phyloP scores from a whole-genome alignment of 2,113 vertebrate species.

The Thalassarche chlororhynchos region DNA sequence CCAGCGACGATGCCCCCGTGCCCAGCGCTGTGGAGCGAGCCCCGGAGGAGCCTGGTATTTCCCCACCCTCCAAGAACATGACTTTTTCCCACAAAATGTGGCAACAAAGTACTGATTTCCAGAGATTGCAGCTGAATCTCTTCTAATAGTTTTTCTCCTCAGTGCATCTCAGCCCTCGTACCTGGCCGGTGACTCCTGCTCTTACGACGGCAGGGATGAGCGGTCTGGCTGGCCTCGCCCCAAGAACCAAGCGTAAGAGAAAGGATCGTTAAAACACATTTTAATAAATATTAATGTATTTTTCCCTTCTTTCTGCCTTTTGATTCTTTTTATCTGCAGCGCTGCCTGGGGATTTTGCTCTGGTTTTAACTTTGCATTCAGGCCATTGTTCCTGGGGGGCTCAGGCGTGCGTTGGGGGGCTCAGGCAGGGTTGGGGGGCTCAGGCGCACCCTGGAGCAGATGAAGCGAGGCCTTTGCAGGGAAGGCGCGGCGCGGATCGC shows the following conservation, averaged over 20 bases:
- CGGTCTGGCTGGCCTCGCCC: neutral
- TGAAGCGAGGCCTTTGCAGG: neutral
- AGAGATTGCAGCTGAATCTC: neutral
- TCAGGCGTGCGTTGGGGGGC: neutral
- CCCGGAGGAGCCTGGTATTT: neutral
- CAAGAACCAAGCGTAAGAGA: too few relatives aligned
- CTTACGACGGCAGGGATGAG: accelerated
- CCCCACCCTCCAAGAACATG: neutral
- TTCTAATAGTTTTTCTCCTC: neutral
- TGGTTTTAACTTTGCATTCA: neutral
- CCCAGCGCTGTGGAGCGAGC: neutral
- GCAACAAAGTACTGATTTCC: neutral
- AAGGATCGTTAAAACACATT: neutral
- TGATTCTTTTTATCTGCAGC: neutral
- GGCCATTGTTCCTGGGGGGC: too few relatives aligned
- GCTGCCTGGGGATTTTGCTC: neutral
- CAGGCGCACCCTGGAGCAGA: neutral
- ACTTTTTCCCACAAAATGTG: neutral
- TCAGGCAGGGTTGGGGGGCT: neutral
- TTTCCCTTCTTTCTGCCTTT: neutral
- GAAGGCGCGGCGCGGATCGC: neutral
- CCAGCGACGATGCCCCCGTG: neutral
- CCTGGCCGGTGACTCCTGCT: neutral
- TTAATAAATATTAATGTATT: neutral
- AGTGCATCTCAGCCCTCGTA: neutral